Evolutionary conservation across 2,888 invertebrate species (phyloP).

Genomic region (Zygothrica quintamaculata): DNA sequence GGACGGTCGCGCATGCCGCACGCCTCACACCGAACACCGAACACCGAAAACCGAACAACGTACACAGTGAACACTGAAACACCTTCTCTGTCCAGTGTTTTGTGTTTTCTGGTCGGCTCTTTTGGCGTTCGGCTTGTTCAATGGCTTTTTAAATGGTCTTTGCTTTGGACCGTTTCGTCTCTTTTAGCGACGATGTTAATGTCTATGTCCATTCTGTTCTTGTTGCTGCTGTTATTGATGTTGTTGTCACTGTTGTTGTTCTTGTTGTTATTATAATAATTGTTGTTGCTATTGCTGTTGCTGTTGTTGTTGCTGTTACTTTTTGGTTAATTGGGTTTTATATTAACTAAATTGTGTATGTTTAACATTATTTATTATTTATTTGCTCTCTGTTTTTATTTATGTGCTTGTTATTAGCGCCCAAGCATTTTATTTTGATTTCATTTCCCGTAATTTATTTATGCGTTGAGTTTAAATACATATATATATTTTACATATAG

Average conservation of each 20-base stretch:
- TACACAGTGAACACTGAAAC: no score
- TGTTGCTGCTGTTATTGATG: slow-evolving; percentile 18
- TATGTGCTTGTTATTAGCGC: slow-evolving; percentile 16
- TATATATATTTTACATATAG: no score
- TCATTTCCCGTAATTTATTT: slow-evolving; percentile 67
- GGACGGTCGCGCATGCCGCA: slow-evolving; percentile 31
- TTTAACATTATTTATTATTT: slow-evolving; percentile 76
- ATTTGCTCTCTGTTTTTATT: slow-evolving; percentile 44
- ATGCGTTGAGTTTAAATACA: slow-evolving; percentile 36
- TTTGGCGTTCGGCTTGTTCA: slow-evolving; percentile 36
- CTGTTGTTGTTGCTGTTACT: slow-evolving; percentile 18
- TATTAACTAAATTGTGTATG: slow-evolving; percentile 78
- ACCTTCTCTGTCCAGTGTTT: background rate
- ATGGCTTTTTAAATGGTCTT: slow-evolving; percentile 71
- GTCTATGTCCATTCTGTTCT: slow-evolving; percentile 18
- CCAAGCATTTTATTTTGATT: slow-evolving; percentile 52
- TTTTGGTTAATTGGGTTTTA: slow-evolving; percentile 72
- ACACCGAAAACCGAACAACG: no score
- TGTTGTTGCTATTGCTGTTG: slow-evolving; percentile 37
- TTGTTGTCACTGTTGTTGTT: slow-evolving; percentile 22
- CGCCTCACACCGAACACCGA: slow-evolving; percentile 9
- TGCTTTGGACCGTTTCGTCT: slow-evolving; percentile 27
- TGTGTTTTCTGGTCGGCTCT: slow-evolving; percentile 34
- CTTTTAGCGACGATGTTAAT: slow-evolving; percentile 44
- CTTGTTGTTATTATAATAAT: slow-evolving; percentile 30